Percentiles rank a stretch among this genome's conserved stretches.
phyloP scores from a whole-genome alignment of 2,113 vertebrate genomes.

The Daubentonia madagascariensis region DNA sequence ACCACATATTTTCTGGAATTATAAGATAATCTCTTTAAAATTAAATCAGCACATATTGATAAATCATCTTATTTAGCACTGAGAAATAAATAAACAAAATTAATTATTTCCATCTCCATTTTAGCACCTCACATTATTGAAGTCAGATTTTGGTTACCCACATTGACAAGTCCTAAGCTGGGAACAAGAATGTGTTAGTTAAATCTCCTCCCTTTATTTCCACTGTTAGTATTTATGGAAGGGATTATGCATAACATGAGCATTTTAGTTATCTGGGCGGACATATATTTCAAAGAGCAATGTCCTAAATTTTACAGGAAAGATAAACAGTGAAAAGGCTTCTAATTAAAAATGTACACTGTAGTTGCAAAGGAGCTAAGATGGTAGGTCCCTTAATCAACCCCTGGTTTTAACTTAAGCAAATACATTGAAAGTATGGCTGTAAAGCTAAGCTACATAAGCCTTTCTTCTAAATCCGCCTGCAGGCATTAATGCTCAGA shows the following conservation, averaged over 20 bases:
- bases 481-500: conserved; percentile 80
- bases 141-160: conserved; percentile 57
- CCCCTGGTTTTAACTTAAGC: conserved; percentile 71
- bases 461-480: conserved; percentile 83
- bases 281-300: conserved; percentile 72
- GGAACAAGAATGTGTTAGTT: conserved; percentile 45
- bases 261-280: conserved; percentile 64
- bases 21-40: conserved; percentile 40
- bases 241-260: conserved; percentile 63
- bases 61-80: conserved; percentile 31
- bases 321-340: conserved; percentile 65
- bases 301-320: conserved; percentile 59
- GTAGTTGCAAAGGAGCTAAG: conserved; percentile 64
- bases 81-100: conserved; percentile 55
- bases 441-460: conserved; percentile 80
- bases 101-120: conserved; percentile 19
- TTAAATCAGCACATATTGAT: not conserved
- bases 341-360: conserved; percentile 69
- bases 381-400: conserved; percentile 69
- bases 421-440: conserved; percentile 72
- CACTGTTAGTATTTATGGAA: conserved; percentile 60
- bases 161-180: conserved; percentile 18
- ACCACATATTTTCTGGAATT: conserved; percentile 24
- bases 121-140: conserved; percentile 28
- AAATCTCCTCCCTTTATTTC: conserved; percentile 61